Conservation (phyloP, 1,140 invertebrate genomes). For the Drosophila baimaii region DNA sequence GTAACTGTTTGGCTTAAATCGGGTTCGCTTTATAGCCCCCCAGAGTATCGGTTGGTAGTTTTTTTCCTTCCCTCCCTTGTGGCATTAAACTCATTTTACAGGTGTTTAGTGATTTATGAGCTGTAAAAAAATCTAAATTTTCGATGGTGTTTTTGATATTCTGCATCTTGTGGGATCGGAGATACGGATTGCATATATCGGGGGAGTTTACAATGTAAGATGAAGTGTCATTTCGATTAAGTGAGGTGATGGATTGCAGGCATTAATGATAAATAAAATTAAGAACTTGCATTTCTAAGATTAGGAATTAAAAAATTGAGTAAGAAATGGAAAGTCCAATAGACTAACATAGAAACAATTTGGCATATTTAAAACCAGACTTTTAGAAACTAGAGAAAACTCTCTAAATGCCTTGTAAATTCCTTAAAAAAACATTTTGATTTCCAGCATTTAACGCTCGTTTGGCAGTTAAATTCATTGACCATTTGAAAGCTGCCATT, state of each 20-base stretch:
- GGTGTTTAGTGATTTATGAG: slow-evolving; percentile 77
- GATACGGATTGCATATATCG: neutral
- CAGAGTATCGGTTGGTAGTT: slow-evolving; percentile 36
- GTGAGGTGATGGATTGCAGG: neutral
- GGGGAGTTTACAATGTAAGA: slow-evolving; percentile 4
- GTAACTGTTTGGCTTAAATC: slow-evolving; percentile 78
- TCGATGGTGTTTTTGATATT: slow-evolving; percentile 31
- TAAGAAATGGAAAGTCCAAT: no score
- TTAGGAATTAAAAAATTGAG: neutral
- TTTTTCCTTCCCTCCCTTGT: slow-evolving; percentile 28
- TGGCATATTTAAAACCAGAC: neutral
- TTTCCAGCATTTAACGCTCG: slow-evolving; percentile 25
- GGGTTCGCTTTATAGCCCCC: slow-evolving; percentile 69
- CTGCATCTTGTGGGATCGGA: slow-evolving; percentile 21
- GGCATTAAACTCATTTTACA: slow-evolving; percentile 76
- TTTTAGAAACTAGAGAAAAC: neutral
- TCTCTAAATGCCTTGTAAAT: neutral
- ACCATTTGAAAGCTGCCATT: slow-evolving; percentile 6
- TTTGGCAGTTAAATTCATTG: slow-evolving; percentile 8
- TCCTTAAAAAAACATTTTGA: neutral
- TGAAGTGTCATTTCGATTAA: neutral
- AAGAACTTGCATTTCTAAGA: neutral
- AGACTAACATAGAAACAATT: neutral
- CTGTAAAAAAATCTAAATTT: slow-evolving; percentile 76
- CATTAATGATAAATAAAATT: neutral